A percentile compares a stretch with the other conserved stretches of the same genome.
These are phyloP conservation scores for Archegozetes longisetosus DNA, from an alignment of 1,140 invertebrate species.

Conservation along the genomic window DNA sequence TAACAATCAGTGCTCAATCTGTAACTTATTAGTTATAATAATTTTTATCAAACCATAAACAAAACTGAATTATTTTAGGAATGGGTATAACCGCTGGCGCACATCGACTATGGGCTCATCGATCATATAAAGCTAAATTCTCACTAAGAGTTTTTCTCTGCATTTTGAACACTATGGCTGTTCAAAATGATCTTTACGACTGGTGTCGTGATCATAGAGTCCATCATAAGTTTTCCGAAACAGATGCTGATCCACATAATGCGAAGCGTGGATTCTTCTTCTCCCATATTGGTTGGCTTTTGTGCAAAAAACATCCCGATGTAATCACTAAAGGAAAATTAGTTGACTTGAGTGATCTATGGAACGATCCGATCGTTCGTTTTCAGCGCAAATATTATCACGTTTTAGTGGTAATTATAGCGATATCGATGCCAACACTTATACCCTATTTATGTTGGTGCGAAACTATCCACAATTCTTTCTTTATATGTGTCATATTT, in stretches of 20 bases:
- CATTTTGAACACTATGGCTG: conserved; percentile 67
- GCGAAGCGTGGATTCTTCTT: conserved; percentile 90
- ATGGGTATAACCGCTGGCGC: conserved; percentile 78
- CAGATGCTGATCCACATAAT: conserved; percentile 89
- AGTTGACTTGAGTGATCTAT: conserved; percentile 68
- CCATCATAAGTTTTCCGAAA: conserved; percentile 91
- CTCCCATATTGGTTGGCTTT: conserved; percentile 82
- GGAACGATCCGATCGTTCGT: conserved; percentile 55
- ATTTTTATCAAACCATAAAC: too few relatives aligned
- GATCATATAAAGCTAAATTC: conserved; percentile 66
- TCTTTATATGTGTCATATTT: conserved; percentile 34
- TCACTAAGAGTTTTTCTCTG: conserved; percentile 45
- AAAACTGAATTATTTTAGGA: too few relatives aligned
- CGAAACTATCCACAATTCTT: conserved; percentile 57
- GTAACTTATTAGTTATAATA: too few relatives aligned
- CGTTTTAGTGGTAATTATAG: conserved; percentile 55
- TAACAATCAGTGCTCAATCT: too few relatives aligned
- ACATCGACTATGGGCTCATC: conserved; percentile 82
- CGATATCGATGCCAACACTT: conserved; percentile 67
- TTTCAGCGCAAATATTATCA: conserved; percentile 82
- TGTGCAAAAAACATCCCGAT: conserved; percentile 65
- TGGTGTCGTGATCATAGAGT: conserved; percentile 87
- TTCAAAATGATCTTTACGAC: conserved; percentile 76
- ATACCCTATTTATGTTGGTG: conserved; percentile 66
- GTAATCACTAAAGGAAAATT: conserved; percentile 66